A percentile compares a stretch with the other conserved stretches of the same genome.
These are phyloP conservation scores for Danio rerio DNA, from an alignment of 2,113 vertebrate genomes.

Conservation along the genomic window DNA sequence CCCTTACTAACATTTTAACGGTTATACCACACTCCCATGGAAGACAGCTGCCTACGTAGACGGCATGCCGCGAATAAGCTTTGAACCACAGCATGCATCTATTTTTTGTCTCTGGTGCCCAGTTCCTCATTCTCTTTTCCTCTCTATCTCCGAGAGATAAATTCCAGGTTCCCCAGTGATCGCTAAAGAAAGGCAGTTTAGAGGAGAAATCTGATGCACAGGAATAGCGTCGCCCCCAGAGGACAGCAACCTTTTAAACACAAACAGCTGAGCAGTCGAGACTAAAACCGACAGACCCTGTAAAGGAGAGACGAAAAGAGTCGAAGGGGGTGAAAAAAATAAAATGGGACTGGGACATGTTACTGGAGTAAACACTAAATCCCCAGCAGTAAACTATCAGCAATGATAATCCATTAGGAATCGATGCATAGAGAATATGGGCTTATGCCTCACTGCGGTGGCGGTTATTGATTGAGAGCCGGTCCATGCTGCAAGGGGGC, in stretches of 20 bases:
- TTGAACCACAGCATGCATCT: slow-evolving; percentile 3
- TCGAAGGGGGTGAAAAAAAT: neutral
- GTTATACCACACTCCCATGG: neutral
- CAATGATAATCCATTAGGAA: slow-evolving; percentile 30
- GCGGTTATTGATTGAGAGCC: slow-evolving; percentile 3
- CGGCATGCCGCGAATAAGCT: neutral
- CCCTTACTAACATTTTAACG: neutral
- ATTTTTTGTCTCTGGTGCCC: neutral
- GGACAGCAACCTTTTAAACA: slow-evolving; percentile 56
- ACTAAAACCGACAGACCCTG: slow-evolving; percentile 28
- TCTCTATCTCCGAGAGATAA: slow-evolving; percentile 56
- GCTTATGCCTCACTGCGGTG: slow-evolving; percentile 8
- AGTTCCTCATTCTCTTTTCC: slow-evolving; percentile 45
- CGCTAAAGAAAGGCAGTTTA: slow-evolving; percentile 67
- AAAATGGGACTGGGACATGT: neutral
- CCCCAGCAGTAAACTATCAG: slow-evolving; percentile 12
- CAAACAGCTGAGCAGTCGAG: slow-evolving; percentile 22
- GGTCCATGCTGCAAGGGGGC: neutral
- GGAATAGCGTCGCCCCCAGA: slow-evolving; percentile 55
- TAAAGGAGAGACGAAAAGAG: neutral
- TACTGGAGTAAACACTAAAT: slow-evolving; percentile 18
- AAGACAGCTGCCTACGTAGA: neutral
- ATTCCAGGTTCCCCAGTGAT: slow-evolving; percentile 64
- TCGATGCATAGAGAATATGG: slow-evolving; percentile 15
- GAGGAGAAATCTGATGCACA: slow-evolving; percentile 66